These are phyloP conservation scores for Austrolebias charrua DNA, from an alignment of 2,797 vertebrate species.

Conservation along the genomic window DNA sequence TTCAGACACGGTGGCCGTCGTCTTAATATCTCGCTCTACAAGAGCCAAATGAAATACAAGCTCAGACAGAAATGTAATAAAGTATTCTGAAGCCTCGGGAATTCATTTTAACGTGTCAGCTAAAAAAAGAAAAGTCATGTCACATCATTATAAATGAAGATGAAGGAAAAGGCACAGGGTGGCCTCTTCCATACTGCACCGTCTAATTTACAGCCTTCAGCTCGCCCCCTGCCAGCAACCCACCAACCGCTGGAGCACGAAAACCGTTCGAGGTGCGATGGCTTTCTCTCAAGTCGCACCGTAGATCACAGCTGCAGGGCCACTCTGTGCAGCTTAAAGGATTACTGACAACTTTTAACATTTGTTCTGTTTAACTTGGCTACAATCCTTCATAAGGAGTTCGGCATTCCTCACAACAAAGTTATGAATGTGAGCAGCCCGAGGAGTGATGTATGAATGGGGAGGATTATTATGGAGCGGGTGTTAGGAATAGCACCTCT, in stretches of 20 bases:
- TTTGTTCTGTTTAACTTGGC: neutral
- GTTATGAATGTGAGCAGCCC: conserved; percentile 5
- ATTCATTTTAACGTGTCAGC: neutral
- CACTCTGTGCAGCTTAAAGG: neutral
- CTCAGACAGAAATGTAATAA: neutral
- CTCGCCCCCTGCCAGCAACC: conserved; percentile 29
- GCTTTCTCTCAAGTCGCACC: conserved; percentile 37
- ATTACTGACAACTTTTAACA: neutral
- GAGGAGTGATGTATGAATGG: conserved; percentile 54
- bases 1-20: neutral
- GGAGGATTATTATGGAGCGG: conserved; percentile 33
- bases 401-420: conserved; percentile 5
- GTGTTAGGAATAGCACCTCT: conserved; percentile 55
- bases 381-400: neutral
- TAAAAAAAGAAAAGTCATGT: neutral
- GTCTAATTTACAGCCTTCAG: conserved; percentile 32
- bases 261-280: conserved; percentile 45
- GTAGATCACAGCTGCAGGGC: conserved; percentile 41
- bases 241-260: conserved; percentile 29
- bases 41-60: neutral
- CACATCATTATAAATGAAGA: neutral
- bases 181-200: conserved; percentile 11
- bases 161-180: conserved; percentile 8
- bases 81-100: neutral
- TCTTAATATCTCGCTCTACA: neutral